phyloP scores from a whole-genome alignment of 2,113 vertebrate species.

The Strix aluco region DNA sequence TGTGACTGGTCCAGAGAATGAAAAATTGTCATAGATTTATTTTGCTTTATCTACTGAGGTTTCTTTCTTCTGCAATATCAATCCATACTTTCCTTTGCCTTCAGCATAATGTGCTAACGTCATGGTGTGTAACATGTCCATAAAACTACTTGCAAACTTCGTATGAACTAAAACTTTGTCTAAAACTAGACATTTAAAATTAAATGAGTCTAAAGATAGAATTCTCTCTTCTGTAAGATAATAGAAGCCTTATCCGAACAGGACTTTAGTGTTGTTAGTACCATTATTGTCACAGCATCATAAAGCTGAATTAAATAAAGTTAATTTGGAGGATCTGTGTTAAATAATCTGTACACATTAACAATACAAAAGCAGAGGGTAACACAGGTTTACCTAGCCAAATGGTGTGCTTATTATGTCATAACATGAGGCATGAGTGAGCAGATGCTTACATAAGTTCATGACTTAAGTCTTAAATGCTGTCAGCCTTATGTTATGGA shows the following conservation, averaged over 20 bases:
- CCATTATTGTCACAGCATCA: background rate
- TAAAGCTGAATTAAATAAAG: background rate
- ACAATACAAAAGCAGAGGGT: background rate
- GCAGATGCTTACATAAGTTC: background rate
- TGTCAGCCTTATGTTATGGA: background rate
- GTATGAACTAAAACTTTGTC: conserved; percentile 22
- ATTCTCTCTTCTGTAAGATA: background rate
- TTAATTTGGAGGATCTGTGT: background rate
- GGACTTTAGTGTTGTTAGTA: background rate
- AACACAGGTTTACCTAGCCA: background rate
- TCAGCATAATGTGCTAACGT: conserved; percentile 9
- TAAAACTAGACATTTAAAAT: conserved; percentile 29
- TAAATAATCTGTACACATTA: background rate
- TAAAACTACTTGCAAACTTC: conserved; percentile 44
- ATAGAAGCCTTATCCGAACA: background rate
- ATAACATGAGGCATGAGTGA: background rate
- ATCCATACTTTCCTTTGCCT: background rate
- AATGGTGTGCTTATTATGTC: background rate
- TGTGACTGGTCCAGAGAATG: background rate
- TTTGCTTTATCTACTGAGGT: background rate
- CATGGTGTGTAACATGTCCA: background rate
- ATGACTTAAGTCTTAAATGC: background rate
- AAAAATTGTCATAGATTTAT: background rate
- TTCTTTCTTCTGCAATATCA: background rate
- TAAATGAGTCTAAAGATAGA: background rate